Evolutionary conservation across 2,888 invertebrate genomes (phyloP).

Genomic region (Agrilus biguttatus): DNA sequence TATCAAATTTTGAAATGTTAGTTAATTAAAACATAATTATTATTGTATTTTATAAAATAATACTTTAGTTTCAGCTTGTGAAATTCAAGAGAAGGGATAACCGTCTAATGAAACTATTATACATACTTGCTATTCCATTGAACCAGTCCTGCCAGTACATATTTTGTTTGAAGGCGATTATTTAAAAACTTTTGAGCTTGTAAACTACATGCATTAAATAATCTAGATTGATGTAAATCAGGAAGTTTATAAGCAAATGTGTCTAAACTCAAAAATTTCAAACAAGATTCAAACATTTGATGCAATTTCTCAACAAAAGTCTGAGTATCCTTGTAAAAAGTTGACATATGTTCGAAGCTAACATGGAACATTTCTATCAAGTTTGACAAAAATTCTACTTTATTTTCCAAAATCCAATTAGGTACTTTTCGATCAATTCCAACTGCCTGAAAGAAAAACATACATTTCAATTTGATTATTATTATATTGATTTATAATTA

Average conservation of each 20-base stretch:
- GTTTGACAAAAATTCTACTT: constrained; percentile 61
- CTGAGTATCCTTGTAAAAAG: constrained; percentile 34
- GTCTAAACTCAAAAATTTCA: constrained; percentile 59
- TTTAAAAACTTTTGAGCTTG: too few relatives aligned
- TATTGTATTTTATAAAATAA: too few relatives aligned
- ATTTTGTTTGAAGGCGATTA: too few relatives aligned
- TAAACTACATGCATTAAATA: constrained; percentile 21
- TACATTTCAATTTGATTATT: neutral
- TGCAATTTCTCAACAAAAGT: constrained; percentile 61
- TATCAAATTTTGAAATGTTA: neutral
- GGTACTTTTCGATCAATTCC: constrained; percentile 78
- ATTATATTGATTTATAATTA: too few relatives aligned
- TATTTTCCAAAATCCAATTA: constrained; percentile 65
- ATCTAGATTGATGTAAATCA: constrained; percentile 68
- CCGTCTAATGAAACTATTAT: too few relatives aligned
- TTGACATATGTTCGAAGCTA: constrained; percentile 58
- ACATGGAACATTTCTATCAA: constrained; percentile 74
- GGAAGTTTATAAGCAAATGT: constrained; percentile 50
- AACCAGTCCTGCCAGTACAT: too few relatives aligned
- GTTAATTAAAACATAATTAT: too few relatives aligned
- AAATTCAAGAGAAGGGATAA: too few relatives aligned
- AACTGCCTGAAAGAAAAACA: constrained; percentile 48
- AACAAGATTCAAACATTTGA: constrained; percentile 78
- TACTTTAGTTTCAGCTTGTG: too few relatives aligned
- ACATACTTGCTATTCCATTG: too few relatives aligned